phyloP scores from a whole-genome alignment of 2,113 vertebrate species.

The Mus musculus region GRCm39 chr2:141882001-141882500 shows the following conservation, averaged over 20 bases:
- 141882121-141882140: neutral
- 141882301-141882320: conserved; percentile 62
- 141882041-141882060: neutral
- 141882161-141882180: neutral
- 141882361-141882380: conserved; percentile 30
- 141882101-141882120: neutral
- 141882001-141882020: neutral
- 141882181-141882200: neutral
- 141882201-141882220: conserved; percentile 42
- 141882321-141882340: conserved; percentile 56
- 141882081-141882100: neutral
- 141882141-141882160: neutral
- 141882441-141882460: conserved; percentile 59
- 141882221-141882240: neutral
- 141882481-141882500: conserved; percentile 47
- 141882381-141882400: conserved; percentile 36
- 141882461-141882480: conserved; percentile 25
- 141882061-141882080: neutral
- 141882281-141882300: conserved; percentile 50
- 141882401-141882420: conserved; percentile 16
- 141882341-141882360: conserved; percentile 58
- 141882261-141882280: conserved; percentile 12
- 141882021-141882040: neutral
- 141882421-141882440: conserved; percentile 49
- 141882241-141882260: neutral